These are phyloP conservation scores for Paedocypris sp. DNA, from an alignment of 2,113 vertebrate genomes.

Conservation along the genomic window DNA sequence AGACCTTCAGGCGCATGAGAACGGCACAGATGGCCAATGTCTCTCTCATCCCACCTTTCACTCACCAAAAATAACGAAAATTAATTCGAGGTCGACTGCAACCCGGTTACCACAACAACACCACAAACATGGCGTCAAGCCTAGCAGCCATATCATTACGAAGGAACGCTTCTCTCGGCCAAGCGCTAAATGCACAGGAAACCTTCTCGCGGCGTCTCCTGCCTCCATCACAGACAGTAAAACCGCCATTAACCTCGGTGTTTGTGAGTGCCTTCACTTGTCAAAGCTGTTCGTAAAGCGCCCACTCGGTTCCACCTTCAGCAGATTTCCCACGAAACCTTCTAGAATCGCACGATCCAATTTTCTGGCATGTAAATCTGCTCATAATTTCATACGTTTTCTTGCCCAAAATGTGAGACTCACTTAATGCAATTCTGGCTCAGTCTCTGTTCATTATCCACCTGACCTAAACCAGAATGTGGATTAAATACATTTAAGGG, in stretches of 20 bases:
- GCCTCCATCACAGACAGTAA: constrained; percentile 46
- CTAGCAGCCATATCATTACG: constrained; percentile 29
- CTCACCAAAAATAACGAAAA: constrained; percentile 2
- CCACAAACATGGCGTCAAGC: neutral
- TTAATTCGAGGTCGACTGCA: neutral
- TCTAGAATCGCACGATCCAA: neutral
- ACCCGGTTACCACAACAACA: constrained; percentile 43
- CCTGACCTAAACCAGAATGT: too few relatives aligned
- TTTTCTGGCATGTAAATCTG: neutral
- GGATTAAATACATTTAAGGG: too few relatives aligned
- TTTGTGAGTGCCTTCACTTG: neutral
- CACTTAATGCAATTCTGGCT: neutral
- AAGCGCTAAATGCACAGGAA: constrained; percentile 35
- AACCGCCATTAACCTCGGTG: constrained; percentile 33
- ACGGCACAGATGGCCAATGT: neutral
- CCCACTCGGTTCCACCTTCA: neutral
- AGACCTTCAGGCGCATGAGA: neutral
- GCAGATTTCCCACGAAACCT: neutral
- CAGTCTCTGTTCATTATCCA: too few relatives aligned
- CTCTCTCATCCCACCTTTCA: constrained; percentile 1
- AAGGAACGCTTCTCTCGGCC: constrained; percentile 27
- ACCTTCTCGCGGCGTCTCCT: constrained; percentile 34
- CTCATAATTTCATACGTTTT: neutral
- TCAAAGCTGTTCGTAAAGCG: neutral
- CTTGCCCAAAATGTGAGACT: neutral